A percentile compares a stretch with the other conserved stretches of the same genome.
Evolutionary conservation across 2,888 invertebrate genomes (phyloP).

Genomic region (Sipha maydis): DNA sequence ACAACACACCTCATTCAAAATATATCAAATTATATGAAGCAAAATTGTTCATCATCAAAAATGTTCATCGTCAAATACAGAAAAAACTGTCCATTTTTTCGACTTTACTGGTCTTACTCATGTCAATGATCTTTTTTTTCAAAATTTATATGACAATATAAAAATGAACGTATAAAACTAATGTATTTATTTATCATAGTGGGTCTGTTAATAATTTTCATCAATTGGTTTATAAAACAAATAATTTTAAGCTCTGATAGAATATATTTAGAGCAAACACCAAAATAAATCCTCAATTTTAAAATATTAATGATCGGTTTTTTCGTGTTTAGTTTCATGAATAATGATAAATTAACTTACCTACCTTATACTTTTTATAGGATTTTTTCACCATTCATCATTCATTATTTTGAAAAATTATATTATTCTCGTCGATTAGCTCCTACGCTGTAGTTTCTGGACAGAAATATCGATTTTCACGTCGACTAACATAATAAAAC

Average conservation of each 20-base stretch:
- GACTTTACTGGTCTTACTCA: background rate
- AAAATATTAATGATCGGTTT: conserved; percentile 47
- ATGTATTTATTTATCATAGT: background rate
- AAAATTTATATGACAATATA: background rate
- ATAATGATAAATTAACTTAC: conserved; percentile 55
- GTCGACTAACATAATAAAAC: conserved; percentile 31
- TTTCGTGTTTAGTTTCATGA: conserved; percentile 33
- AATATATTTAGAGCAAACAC: background rate
- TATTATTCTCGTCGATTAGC: conserved; percentile 45
- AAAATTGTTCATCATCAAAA: no score
- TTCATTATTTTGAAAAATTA: conserved; percentile 54
- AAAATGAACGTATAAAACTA: background rate
- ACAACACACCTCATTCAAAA: no score
- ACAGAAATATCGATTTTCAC: conserved; percentile 40
- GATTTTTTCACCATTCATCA: conserved; percentile 39
- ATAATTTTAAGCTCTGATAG: conserved; percentile 11
- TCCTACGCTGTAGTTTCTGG: conserved; percentile 16
- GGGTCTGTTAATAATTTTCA: background rate
- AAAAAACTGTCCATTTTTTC: background rate
- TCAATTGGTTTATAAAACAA: background rate
- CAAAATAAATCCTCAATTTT: conserved; percentile 4
- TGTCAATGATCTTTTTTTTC: background rate
- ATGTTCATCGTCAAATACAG: background rate
- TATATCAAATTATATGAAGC: no score
- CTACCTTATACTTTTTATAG: conserved; percentile 38